phyloP scores from a whole-genome alignment of 2,888 invertebrate species.

The Muscina levida region DNA sequence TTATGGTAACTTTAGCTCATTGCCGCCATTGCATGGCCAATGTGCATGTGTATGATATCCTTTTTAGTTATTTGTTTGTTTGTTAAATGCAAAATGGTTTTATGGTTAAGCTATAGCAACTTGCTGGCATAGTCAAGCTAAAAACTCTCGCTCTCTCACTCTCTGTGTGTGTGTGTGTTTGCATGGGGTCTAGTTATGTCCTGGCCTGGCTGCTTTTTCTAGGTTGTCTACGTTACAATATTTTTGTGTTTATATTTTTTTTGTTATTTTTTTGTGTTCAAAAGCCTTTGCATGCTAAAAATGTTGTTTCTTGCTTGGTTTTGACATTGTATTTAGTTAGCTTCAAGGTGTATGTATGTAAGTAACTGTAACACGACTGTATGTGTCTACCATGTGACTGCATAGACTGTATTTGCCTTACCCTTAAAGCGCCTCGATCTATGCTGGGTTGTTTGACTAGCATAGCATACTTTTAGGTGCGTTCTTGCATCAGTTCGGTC shows the following conservation, averaged over 20 bases:
- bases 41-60: constrained; percentile 34
- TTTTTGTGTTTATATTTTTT: too few relatives aligned
- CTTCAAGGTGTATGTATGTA: constrained; percentile 44
- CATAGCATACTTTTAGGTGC: constrained; percentile 52
- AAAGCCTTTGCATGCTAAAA: constrained; percentile 61
- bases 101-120: constrained; percentile 45
- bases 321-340: constrained; percentile 60
- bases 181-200: too few relatives aligned
- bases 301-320: constrained; percentile 51
- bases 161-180: too few relatives aligned
- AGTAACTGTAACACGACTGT: constrained; percentile 29
- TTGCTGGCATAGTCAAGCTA: constrained; percentile 13
- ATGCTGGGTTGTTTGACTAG: constrained; percentile 11
- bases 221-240: constrained; percentile 60
- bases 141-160: too few relatives aligned
- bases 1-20: constrained; percentile 67
- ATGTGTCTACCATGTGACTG: constrained; percentile 34
- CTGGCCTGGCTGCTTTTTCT: constrained; percentile 11
- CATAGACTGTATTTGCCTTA: constrained; percentile 23
- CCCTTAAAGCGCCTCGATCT: not conserved
- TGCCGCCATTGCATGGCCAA: not conserved
- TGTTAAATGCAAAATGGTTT: constrained; percentile 58
- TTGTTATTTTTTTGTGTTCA: constrained; percentile 52
- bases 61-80: constrained; percentile 60
- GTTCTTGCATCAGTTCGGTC: too few relatives aligned